phyloP scores from a whole-genome alignment of 2,888 invertebrate genomes.

The Torymus texanus region DNA sequence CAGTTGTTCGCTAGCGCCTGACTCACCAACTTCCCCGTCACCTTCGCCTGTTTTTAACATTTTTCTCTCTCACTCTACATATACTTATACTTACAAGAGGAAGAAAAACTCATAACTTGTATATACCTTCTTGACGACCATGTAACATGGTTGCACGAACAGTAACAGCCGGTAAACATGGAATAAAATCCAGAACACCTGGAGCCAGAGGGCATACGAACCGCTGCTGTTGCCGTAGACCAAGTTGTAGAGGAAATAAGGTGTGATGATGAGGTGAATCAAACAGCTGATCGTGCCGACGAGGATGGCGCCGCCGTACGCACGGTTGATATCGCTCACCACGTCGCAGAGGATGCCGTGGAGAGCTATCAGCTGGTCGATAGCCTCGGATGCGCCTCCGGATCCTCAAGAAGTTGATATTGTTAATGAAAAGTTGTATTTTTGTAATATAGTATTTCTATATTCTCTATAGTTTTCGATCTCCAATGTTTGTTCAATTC shows the following conservation, averaged over 20 bases:
- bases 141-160: slow-evolving; percentile 79
- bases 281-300: slow-evolving; percentile 78
- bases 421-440: not conserved
- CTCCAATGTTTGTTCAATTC: too few relatives aligned
- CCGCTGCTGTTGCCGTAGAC: slow-evolving; percentile 75
- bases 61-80: not conserved
- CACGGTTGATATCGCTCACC: slow-evolving; percentile 76
- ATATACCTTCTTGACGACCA: slow-evolving; percentile 77
- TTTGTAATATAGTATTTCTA: too few relatives aligned
- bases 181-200: slow-evolving; percentile 78
- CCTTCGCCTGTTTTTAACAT: slow-evolving; percentile 71
- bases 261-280: slow-evolving; percentile 79
- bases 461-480: too few relatives aligned
- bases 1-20: slow-evolving; percentile 72
- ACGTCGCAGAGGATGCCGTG: slow-evolving; percentile 78
- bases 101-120: not conserved
- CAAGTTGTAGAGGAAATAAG: slow-evolving; percentile 79
- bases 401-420: slow-evolving; percentile 1
- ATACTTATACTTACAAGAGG: too few relatives aligned
- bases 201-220: slow-evolving; percentile 77
- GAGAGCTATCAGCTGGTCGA: slow-evolving; percentile 74
- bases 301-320: slow-evolving; percentile 78
- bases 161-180: slow-evolving; percentile 78
- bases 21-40: slow-evolving; percentile 76
- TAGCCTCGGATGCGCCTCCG: slow-evolving; percentile 31